Base-by-base conservation (phyloP, 2,888 invertebrate genomes). In the Papilio elwesi region DNA sequence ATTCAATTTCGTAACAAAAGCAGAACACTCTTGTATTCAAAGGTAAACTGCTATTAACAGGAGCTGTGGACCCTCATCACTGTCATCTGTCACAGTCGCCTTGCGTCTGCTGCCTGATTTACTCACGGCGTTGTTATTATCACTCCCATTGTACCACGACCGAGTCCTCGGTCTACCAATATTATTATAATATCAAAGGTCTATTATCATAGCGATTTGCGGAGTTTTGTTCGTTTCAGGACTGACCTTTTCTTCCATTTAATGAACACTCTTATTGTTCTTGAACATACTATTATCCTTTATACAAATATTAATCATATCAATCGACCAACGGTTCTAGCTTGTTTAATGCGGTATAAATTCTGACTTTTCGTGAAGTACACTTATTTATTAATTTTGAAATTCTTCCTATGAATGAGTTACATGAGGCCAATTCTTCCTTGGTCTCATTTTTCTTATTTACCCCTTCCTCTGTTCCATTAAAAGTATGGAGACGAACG, bases 71-170 rank as follows among this genome's bases (percentile, higher is more conserved):
- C 72, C 72, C 72, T 73, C 43, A 38, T 73, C 72, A 73, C 64
- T 72, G 72, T 73, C 72, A 62, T 52, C 68, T 73, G 72, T 72
- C 72, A 72, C 53, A 63, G 67, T 72, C 63, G 72, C 49, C 38
- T 63, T 26, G 71, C 15, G 43, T 62, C 59, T 36, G 53, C 72
- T 51, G 55, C 57, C 72, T 64, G 68, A 73, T 73, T 73, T 73
- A 73, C 68, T 48, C 55, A 49, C 62, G 49, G n/a, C 64, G 26
- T 48, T 57, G 64, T 68, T 49, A 73, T 73, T 68, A 68, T 55
- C 68, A 73, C 72, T 68, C 36, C 68, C 49, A 73, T 68, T 68
- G 63, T 63, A 68, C 48, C 16, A 51, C 36, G 51, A 10, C 15
- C 16, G 49, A 57, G 51, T 68, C 49, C 63, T 13, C 47, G 11